Evolutionary conservation across 2,113 vertebrate species (phyloP).

Genomic region (Oxyura jamaicensis): DNA sequence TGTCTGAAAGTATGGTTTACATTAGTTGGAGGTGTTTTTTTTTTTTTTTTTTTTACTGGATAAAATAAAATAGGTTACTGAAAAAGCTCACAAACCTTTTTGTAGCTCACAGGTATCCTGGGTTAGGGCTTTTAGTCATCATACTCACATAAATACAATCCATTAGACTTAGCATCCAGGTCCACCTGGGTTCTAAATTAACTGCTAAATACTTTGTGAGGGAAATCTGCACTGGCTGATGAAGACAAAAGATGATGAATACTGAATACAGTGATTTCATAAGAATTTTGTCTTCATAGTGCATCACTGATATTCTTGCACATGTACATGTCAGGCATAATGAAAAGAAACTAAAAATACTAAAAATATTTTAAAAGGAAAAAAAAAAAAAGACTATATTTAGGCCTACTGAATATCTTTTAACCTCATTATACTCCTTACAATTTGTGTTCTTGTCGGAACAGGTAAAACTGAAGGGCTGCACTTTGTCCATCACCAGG

Average conservation of each 20-base stretch:
- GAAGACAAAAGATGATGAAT: constrained; percentile 8
- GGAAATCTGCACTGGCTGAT: neutral
- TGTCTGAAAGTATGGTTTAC: neutral
- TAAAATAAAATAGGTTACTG: rapidly evolving
- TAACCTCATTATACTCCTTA: neutral
- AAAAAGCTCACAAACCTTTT: neutral
- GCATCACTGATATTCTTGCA: neutral
- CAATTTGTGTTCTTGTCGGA: neutral
- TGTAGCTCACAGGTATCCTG: neutral
- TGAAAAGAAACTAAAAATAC: constrained; percentile 7
- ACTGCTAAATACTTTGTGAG: neutral
- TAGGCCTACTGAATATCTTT: neutral
- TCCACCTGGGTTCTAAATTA: constrained; percentile 6
- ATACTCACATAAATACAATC: neutral
- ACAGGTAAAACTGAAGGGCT: neutral
- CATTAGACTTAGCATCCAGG: neutral
- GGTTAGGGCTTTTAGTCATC: neutral
- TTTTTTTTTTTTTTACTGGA: rapidly evolving
- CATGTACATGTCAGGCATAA: neutral
- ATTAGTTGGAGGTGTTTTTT: neutral
- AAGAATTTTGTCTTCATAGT: constrained; percentile 17
- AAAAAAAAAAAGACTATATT: neutral
- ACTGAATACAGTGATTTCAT: neutral
- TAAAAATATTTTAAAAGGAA: neutral
- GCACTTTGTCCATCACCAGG: neutral